These are phyloP conservation scores for Hemistola chrysoprasaria DNA, from an alignment of 2,888 invertebrate genomes.

Conservation along the genomic window DNA sequence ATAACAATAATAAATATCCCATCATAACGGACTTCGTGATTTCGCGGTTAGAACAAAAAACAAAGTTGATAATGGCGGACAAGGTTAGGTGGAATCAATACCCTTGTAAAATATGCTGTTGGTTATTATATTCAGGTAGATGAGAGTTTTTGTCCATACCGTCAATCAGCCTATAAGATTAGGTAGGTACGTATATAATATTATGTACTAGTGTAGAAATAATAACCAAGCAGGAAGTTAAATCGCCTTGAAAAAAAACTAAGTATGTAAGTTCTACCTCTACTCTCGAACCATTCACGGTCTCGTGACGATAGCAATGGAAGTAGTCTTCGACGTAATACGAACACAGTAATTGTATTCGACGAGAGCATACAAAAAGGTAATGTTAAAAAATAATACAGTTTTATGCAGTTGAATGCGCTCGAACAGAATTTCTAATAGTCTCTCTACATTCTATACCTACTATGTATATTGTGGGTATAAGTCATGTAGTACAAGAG, in stretches of 20 bases:
- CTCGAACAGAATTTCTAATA: slow-evolving; percentile 19
- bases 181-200: too few relatives aligned
- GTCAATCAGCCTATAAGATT: slow-evolving; percentile 44
- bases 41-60: slow-evolving; percentile 23
- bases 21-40: slow-evolving; percentile 12
- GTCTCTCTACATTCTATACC: too few relatives aligned
- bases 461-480: too few relatives aligned
- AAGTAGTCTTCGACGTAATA: slow-evolving; percentile 20
- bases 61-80: slow-evolving; percentile 30
- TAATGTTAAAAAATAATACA: slow-evolving; percentile 20
- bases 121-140: slow-evolving; percentile 46
- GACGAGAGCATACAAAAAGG: slow-evolving; percentile 20
- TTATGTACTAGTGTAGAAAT: slow-evolving; percentile 5
- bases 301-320: slow-evolving; percentile 37
- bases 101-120: slow-evolving; percentile 36
- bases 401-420: slow-evolving; percentile 18
- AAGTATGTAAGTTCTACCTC: slow-evolving; percentile 9
- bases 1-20: slow-evolving; percentile 3
- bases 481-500: too few relatives aligned
- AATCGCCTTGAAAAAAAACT: slow-evolving; percentile 36
- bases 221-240: slow-evolving; percentile 49
- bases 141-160: slow-evolving; percentile 47
- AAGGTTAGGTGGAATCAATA: slow-evolving; percentile 38
- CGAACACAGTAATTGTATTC: slow-evolving; percentile 22
- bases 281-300: slow-evolving; percentile 35